A percentile compares a stretch with the other conserved stretches of the same genome.
Evolutionary conservation across 2,113 vertebrate species (phyloP).

Genomic region (Calidris pugnax): DNA sequence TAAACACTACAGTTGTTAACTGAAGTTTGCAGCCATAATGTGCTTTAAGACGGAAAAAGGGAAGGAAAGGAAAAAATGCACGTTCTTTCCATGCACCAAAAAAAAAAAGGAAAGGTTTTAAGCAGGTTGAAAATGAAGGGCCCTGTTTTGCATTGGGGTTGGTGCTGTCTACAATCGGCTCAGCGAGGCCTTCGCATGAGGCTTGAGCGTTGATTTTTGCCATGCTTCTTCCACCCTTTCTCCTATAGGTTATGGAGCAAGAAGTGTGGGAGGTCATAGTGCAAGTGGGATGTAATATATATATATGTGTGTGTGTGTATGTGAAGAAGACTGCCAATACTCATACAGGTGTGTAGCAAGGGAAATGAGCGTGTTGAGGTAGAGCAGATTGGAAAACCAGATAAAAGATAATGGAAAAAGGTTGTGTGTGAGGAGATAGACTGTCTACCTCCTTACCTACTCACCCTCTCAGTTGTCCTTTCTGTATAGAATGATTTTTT

Average conservation of each 20-base stretch:
- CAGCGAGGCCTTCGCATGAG: neutral
- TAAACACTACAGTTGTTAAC: neutral
- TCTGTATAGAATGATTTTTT: neutral
- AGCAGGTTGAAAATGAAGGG: neutral
- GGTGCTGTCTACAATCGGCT: neutral
- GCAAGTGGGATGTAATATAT: neutral
- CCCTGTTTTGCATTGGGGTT: rapidly evolving
- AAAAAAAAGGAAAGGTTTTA: neutral
- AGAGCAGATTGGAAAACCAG: neutral
- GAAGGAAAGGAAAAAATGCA: neutral
- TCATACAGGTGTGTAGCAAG: neutral
- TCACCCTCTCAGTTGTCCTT: neutral
- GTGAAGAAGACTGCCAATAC: neutral
- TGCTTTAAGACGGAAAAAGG: neutral
- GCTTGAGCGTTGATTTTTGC: neutral
- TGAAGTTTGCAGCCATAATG: neutral
- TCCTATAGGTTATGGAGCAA: neutral
- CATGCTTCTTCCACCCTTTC: neutral
- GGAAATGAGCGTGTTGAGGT: neutral
- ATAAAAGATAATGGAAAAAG: neutral
- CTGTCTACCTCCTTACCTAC: too few relatives aligned
- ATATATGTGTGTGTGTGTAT: neutral
- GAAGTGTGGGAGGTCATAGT: neutral
- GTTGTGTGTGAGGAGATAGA: neutral
- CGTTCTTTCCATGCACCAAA: neutral